phyloP scores from a whole-genome alignment of 2,113 vertebrate genomes.

The Myodes glareolus region DNA sequence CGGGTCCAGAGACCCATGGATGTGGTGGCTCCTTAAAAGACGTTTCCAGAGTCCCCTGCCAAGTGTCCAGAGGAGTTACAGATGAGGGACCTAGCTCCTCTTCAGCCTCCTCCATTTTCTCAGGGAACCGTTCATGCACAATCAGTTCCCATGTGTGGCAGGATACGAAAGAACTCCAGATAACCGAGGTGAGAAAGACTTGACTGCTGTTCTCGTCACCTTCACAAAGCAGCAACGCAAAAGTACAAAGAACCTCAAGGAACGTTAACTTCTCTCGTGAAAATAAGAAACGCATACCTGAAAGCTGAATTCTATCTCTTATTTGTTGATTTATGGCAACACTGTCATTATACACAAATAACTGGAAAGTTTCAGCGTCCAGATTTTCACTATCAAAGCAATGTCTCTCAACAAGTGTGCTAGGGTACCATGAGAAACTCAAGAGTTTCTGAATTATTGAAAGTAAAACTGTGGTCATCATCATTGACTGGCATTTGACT shows the following conservation, averaged over 20 bases:
- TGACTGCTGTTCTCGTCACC: background rate
- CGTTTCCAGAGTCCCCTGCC: background rate
- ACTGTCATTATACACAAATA: conserved; percentile 43
- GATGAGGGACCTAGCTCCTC: background rate
- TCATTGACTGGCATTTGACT: background rate
- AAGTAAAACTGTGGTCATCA: background rate
- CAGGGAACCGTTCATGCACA: background rate
- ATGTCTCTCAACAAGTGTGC: background rate
- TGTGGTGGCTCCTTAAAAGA: background rate
- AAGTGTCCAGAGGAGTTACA: background rate
- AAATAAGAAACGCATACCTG: background rate
- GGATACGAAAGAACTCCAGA: background rate
- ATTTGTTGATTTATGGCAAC: conserved; percentile 18
- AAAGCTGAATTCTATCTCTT: conserved; percentile 12
- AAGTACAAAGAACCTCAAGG: background rate
- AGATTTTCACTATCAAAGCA: background rate
- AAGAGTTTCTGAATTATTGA: background rate
- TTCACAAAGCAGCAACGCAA: background rate
- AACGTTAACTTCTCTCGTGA: background rate
- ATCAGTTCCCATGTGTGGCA: background rate
- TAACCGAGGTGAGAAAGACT: background rate
- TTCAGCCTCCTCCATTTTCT: background rate
- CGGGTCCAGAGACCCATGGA: background rate
- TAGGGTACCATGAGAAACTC: background rate
- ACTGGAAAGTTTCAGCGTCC: background rate